Evolutionary conservation across 2,113 vertebrate genomes (phyloP), one percentile per base, ranked within the genome.

Genomic region (Cynoglossus semilaevis): DNA sequence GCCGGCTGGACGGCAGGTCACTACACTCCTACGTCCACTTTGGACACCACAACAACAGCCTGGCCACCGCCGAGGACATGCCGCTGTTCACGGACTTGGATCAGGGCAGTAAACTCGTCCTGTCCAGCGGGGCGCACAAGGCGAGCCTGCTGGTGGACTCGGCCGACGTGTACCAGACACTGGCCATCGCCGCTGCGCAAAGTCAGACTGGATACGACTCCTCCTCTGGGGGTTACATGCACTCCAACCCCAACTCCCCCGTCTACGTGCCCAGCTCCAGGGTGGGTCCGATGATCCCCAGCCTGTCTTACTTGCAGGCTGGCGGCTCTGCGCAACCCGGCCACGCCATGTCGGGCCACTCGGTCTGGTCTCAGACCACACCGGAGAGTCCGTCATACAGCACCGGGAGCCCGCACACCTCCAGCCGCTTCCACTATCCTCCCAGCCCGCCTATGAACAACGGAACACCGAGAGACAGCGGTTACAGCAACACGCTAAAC

Each of bases 181-280:
- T 96, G 76, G 94, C 96, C 79, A 94, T 95, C 68, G 94, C 94
- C 46, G 93, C 93, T 34, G 89, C 92, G 67, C 95, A 94, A 80
- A 92, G 91, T 61, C 93, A 95, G 61, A 85, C 91, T 65, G 90
- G 93, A 83, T 98, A 96, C 72, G 95, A 97, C 72, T 90, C 94
- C 19, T 91, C 92, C 14, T 85, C 95, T 1, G 92, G 91, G 3
- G 87, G 92, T 37, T 97, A 96, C 41, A 94, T 94, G 92, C 94
- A 96, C 79, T 95, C 95, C 82, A 92, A 90, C 22, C 88, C 95
- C 7, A 92, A 94, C 76, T 96, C 96, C 15, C 96, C 96, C 0
- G 95, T 99, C 64, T 99, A 98, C 67, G 96, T 99, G 53, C 95
- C 96, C 78, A 95, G 94, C 15, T 95, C 95, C 15, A 91, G 95